phyloP scores from a whole-genome alignment of 2,888 invertebrate species.

The Eubasilissa splendida region DNA sequence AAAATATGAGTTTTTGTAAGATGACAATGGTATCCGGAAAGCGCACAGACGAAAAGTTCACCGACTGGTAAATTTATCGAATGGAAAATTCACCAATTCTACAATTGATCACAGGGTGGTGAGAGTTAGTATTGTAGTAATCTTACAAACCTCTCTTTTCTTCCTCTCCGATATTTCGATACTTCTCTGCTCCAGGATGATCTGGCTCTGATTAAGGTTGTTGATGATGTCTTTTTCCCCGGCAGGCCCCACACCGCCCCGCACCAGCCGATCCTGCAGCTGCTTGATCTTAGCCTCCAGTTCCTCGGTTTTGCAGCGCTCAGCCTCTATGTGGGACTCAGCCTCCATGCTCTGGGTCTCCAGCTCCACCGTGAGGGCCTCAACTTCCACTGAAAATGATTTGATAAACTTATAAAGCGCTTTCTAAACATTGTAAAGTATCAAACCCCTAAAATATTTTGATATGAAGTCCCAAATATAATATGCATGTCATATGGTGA shows the following conservation, averaged over 20 bases:
- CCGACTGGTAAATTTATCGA: too few relatives aligned
- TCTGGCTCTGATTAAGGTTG: slow-evolving; percentile 94
- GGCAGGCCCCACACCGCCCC: slow-evolving; percentile 77
- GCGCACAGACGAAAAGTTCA: too few relatives aligned
- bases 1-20: too few relatives aligned
- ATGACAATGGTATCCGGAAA: too few relatives aligned
- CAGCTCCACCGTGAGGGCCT: slow-evolving; percentile 67
- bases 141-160: slow-evolving; percentile 76
- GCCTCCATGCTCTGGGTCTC: slow-evolving; percentile 70
- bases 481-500: too few relatives aligned
- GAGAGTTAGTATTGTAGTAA: neutral
- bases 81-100: too few relatives aligned
- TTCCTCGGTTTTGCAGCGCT: slow-evolving; percentile 82
- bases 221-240: slow-evolving; percentile 88
- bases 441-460: too few relatives aligned
- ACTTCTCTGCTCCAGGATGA: slow-evolving; percentile 87
- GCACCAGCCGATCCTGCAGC: slow-evolving; percentile 94
- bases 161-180: slow-evolving; percentile 92
- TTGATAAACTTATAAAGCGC: too few relatives aligned
- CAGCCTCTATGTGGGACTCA: slow-evolving; percentile 75
- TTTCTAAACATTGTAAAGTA: too few relatives aligned
- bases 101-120: too few relatives aligned
- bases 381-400: slow-evolving; percentile 64
- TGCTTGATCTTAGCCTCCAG: slow-evolving; percentile 85
- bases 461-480: too few relatives aligned